phyloP scores from a whole-genome alignment of 2,888 invertebrate genomes.

The Galerucella calmariensis region DNA sequence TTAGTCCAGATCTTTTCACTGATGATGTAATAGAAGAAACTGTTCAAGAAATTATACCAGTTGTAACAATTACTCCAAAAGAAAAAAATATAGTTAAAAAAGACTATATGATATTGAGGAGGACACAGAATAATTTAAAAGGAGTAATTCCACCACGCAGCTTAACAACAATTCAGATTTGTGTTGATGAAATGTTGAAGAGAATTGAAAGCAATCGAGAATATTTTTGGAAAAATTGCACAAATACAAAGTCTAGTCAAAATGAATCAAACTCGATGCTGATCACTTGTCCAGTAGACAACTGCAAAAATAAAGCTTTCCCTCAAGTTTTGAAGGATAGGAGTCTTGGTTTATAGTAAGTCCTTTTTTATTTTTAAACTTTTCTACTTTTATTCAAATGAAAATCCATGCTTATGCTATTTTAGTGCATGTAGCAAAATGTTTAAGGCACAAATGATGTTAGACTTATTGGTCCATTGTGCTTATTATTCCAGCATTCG shows the following conservation, averaged over 20 bases:
- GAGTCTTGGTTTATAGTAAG: constrained; percentile 80
- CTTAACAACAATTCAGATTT: constrained; percentile 75
- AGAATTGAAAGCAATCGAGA: constrained; percentile 57
- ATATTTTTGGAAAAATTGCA: constrained; percentile 53
- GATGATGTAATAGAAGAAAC: constrained; percentile 58
- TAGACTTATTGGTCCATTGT: no score
- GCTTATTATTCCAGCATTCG: no score
- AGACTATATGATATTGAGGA: constrained; percentile 63
- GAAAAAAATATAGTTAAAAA: constrained; percentile 55
- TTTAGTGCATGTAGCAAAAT: no score
- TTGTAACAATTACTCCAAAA: constrained; percentile 39
- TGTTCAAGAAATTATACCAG: constrained; percentile 19
- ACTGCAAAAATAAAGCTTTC: constrained; percentile 67
- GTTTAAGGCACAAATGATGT: no score
- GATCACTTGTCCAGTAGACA: constrained; percentile 58
- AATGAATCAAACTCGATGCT: constrained; percentile 53
- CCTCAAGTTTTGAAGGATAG: constrained; percentile 73
- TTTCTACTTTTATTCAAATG: background rate
- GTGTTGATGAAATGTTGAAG: constrained; percentile 74
- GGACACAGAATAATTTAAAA: constrained; percentile 71
- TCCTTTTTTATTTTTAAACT: constrained; percentile 49
- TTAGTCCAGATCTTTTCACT: constrained; percentile 74
- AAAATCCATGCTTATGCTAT: no score
- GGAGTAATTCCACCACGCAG: constrained; percentile 83
- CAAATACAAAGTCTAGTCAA: background rate